phyloP scores from a whole-genome alignment of 2,113 vertebrate genomes.

The Xiphophorus couchianus region DNA sequence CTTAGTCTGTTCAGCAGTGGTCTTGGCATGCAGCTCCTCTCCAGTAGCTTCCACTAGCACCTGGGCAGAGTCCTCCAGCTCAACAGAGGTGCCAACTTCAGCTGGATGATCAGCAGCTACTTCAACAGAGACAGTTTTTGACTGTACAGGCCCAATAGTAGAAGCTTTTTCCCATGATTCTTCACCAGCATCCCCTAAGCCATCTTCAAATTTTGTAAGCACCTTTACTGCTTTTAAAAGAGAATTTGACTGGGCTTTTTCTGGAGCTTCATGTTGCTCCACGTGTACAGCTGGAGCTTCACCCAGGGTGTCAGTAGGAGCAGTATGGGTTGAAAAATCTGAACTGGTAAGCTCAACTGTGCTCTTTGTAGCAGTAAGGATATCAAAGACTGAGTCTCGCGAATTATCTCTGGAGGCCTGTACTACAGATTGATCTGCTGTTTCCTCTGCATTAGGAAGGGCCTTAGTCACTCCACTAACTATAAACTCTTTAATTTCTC shows the following conservation, averaged over 20 bases:
- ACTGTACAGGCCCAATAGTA: background rate
- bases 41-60: constrained; percentile 52
- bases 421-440: constrained; percentile 1
- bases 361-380: constrained; percentile 25
- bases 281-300: background rate
- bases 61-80: constrained; percentile 55
- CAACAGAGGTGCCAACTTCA: background rate
- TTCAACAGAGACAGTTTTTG: background rate
- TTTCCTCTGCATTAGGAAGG: constrained; percentile 8
- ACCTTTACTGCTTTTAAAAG: background rate
- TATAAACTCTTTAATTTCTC: constrained; percentile 2
- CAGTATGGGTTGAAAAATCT: constrained; percentile 11
- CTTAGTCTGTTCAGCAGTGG: constrained; percentile 60
- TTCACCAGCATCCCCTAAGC: background rate
- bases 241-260: background rate
- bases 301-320: background rate
- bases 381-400: constrained; percentile 35
- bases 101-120: constrained; percentile 7
- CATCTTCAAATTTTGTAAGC: background rate
- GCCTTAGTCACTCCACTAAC: constrained; percentile 23
- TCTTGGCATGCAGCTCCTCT: constrained; percentile 54
- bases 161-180: background rate
- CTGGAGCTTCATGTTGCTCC: background rate
- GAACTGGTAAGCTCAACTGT: background rate
- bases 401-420: background rate